Evolutionary conservation across 2,797 vertebrate species (phyloP).

Genomic region (Carapus acus): DNA sequence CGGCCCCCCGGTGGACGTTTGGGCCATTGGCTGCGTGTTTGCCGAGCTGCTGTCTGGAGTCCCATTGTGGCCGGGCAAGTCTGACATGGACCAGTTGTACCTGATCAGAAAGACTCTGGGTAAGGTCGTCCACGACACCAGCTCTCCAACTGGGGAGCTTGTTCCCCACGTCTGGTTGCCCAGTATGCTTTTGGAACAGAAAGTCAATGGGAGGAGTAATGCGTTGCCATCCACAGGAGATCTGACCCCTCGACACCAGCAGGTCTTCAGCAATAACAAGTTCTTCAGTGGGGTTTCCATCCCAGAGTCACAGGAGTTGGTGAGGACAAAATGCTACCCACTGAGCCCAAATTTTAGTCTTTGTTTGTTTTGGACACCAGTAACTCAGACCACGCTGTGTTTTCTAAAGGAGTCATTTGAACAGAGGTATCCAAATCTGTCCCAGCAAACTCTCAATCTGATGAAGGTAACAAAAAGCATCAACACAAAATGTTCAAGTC

Average conservation of each 20-base stretch:
- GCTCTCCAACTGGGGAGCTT: neutral
- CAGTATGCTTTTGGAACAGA: too few relatives aligned
- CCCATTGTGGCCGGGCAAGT: conserved; percentile 91
- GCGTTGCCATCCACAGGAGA: conserved; percentile 74
- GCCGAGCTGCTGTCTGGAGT: conserved; percentile 84
- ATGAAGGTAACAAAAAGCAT: conserved; percentile 80
- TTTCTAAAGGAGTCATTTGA: conserved; percentile 83
- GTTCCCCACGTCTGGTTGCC: too few relatives aligned
- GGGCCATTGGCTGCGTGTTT: conserved; percentile 92
- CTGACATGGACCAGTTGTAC: conserved; percentile 90
- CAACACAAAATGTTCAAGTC: too few relatives aligned
- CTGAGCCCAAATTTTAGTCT: neutral
- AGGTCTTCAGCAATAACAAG: conserved; percentile 93
- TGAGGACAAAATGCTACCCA: conserved; percentile 56
- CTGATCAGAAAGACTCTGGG: conserved; percentile 88
- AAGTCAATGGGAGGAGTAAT: too few relatives aligned
- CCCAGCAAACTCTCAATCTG: conserved; percentile 78
- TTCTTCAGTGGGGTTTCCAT: conserved; percentile 94
- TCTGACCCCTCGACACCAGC: conserved; percentile 91
- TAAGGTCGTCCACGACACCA: conserved; percentile 57
- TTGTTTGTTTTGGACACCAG: neutral
- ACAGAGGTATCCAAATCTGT: conserved; percentile 82
- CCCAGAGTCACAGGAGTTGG: conserved; percentile 86
- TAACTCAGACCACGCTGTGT: conserved; percentile 27
- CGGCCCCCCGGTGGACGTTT: conserved; percentile 87